These are phyloP conservation scores for Percopsis transmontana DNA, from an alignment of 2,113 vertebrate species.

Conservation along the genomic window DNA sequence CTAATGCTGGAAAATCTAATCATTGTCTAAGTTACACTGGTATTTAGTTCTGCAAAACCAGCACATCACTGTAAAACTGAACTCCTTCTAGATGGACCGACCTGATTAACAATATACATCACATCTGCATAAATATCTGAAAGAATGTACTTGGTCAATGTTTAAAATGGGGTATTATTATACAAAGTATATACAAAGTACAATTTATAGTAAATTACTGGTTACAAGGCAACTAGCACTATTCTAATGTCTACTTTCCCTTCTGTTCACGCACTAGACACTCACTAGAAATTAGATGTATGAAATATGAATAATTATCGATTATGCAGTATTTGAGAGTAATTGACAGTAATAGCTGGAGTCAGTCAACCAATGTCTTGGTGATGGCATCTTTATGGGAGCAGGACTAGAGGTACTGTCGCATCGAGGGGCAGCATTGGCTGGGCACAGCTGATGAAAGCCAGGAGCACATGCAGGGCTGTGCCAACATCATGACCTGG, in stretches of 20 bases:
- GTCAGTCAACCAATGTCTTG: neutral
- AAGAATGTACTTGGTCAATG: no score
- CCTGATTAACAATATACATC: no score
- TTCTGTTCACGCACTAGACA: no score
- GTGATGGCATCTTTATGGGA: neutral
- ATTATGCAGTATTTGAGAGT: neutral
- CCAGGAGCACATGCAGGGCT: slow-evolving; percentile 9
- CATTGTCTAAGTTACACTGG: neutral
- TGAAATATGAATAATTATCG: neutral
- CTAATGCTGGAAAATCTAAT: slow-evolving; percentile 3
- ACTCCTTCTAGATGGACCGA: no score
- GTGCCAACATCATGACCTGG: slow-evolving; percentile 27
- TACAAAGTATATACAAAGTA: no score
- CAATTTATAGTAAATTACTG: neutral
- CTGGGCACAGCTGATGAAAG: neutral
- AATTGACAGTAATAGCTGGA: neutral
- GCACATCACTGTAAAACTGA: neutral
- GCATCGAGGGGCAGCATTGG: slow-evolving; percentile 37
- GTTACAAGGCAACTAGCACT: neutral
- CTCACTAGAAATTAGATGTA: no score
- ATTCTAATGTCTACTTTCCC: neutral
- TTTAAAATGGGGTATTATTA: no score
- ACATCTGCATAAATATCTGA: neutral
- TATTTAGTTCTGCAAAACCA: slow-evolving; percentile 4
- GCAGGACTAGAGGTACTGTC: neutral